Base-by-base conservation (phyloP, 2,888 invertebrate genomes). In the Netelia virgata region DNA sequence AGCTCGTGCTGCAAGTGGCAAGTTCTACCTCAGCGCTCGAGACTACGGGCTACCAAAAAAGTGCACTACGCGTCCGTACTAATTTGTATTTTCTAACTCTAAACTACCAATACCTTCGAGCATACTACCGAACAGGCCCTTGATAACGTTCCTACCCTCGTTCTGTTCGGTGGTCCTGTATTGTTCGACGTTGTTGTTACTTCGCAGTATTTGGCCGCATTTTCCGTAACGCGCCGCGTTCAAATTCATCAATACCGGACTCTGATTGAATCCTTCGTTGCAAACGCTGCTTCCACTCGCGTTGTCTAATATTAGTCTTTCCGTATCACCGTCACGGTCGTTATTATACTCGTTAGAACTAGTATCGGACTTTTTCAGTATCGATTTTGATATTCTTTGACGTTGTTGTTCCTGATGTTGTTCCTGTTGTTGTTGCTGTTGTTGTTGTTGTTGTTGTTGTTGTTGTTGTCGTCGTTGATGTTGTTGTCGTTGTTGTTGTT, bases 301-400 rank as follows among this genome's bases (percentile, higher is more conserved):
- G 89, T 95, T 96, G 91, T 96, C 96, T 64, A 96, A 95, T 89
- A 97, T 95, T 69, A 97, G 94, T 87, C 96, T 95, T 94, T 97
- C 97, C 89, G 96, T 97, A 93, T 97, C 97, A 79, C 96, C 96
- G 93, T 97, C 97, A 83, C 94, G 93, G 41, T 94, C 83, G 70
- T 92, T 91, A 85, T 94, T 93, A 85, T 92, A 93, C 55, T 94
- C 91, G 88, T 94, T 94, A 86, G 94, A 94, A 88, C 94, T 94
- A 91, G 96, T 94, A 89, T 96, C 96, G 69, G 97, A 96, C 93
- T 97, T 97, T 94, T 97, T 97, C 88, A 97, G 94, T 91, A 97
- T 97, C 86, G 97, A 97, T 93, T 96, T 97, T 82, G 96, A 96
- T 88, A 96, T 95, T 50, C 96, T 94, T 89, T 96, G 96, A 83